A percentile compares a stretch with the other conserved stretches of the same genome.
Conservation (phyloP, 1,140 invertebrate genomes). For the Drosophila pallidifrons region DNA sequence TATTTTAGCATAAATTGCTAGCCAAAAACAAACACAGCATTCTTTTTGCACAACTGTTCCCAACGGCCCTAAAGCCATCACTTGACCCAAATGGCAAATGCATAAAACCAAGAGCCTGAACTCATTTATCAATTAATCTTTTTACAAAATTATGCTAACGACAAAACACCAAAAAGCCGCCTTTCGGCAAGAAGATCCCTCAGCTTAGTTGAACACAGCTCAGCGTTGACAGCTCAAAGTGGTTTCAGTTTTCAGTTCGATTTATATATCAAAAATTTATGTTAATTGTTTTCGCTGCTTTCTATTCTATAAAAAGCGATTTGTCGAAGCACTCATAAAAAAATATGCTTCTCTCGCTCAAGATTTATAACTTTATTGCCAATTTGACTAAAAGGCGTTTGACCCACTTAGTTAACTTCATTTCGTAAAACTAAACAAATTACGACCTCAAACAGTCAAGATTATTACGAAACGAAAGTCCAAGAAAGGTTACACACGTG, state of each 20-base stretch:
- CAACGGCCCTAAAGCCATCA: conserved; percentile 56
- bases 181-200: conserved; percentile 17
- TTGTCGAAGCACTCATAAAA: conserved; percentile 25
- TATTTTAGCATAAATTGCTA: conserved; percentile 57
- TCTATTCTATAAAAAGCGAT: conserved; percentile 37
- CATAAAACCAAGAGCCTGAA: conserved; percentile 26
- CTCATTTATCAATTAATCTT: conserved; percentile 67
- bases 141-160: conserved; percentile 29
- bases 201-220: neutral
- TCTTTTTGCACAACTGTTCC: conserved; percentile 8
- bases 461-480: neutral
- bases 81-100: conserved; percentile 57
- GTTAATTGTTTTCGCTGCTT: conserved; percentile 59
- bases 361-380: conserved; percentile 58
- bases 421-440: conserved; percentile 10
- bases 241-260: conserved; percentile 7
- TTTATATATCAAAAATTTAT: conserved; percentile 49
- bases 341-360: conserved; percentile 28
- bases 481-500: neutral
- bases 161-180: conserved; percentile 28
- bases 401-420: conserved; percentile 33
- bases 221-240: conserved; percentile 50
- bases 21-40: neutral
- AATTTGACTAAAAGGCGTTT: conserved; percentile 39
- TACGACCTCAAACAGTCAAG: conserved; percentile 3